Evolutionary conservation across 2,113 vertebrate genomes (phyloP).

Genomic region (Sminthopsis crassicaudata): DNA sequence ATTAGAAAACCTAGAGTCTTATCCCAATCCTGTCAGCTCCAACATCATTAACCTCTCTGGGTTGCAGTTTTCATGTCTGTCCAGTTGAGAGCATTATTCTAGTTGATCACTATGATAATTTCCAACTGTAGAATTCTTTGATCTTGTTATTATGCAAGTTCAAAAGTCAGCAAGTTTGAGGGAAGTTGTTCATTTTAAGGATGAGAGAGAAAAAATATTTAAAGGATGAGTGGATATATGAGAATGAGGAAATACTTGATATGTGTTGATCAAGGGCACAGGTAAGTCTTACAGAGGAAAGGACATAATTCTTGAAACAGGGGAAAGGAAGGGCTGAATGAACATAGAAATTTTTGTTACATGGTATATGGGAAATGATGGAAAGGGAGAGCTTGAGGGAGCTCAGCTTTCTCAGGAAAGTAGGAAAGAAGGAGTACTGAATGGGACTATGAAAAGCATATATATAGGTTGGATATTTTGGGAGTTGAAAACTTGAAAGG

Average conservation of each 20-base stretch:
- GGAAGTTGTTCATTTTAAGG: neutral
- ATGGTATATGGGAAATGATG: no score
- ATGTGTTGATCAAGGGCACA: no score
- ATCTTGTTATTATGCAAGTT: no score
- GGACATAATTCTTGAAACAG: neutral
- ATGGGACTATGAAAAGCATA: neutral
- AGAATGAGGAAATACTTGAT: neutral
- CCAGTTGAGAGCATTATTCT: neutral
- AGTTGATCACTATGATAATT: neutral
- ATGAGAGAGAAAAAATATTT: neutral
- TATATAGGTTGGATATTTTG: neutral
- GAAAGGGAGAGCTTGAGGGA: no score
- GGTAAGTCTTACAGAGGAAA: no score
- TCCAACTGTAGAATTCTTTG: no score
- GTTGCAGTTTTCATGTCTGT: neutral
- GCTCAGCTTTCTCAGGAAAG: no score
- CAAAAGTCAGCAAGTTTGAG: neutral
- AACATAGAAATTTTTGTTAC: neutral
- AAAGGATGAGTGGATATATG: neutral
- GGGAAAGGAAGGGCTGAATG: neutral
- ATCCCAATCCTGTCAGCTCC: neutral
- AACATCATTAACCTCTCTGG: neutral
- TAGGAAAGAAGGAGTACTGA: neutral
- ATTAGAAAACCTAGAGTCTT: neutral
- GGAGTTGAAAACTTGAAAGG: neutral